phyloP scores from a whole-genome alignment of 2,797 vertebrate genomes.

The Catharus ustulatus region DNA sequence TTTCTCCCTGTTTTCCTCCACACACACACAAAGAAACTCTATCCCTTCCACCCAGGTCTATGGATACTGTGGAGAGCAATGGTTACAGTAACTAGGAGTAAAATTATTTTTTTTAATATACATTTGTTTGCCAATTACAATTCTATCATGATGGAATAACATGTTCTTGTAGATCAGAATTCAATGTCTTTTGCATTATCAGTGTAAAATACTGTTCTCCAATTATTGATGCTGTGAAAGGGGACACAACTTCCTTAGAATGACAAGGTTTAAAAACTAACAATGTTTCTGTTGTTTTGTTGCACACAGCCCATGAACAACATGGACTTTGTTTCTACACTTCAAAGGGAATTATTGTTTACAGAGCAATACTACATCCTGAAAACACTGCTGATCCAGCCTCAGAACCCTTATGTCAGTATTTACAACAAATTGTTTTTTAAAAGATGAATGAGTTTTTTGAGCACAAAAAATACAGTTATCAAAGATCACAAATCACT shows the following conservation, averaged over 20 bases:
- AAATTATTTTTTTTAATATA: background rate
- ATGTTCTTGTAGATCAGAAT: background rate
- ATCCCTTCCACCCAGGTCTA: background rate
- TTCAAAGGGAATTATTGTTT: conserved; percentile 31
- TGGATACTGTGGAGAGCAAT: background rate
- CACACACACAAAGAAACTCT: background rate
- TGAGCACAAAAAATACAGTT: background rate
- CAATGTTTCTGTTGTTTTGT: background rate
- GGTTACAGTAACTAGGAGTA: background rate
- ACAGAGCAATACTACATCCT: background rate
- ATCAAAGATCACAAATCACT: background rate
- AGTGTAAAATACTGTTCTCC: background rate
- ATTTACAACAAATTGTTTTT: background rate
- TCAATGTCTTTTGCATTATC: background rate
- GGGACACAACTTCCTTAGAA: background rate
- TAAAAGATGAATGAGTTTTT: background rate
- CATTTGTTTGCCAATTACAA: background rate
- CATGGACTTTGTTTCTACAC: background rate
- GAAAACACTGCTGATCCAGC: background rate
- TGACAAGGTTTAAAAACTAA: background rate
- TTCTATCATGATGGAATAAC: background rate
- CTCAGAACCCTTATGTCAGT: background rate
- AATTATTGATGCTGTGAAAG: background rate
- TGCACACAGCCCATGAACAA: background rate
- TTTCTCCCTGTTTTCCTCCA: background rate